Conservation (phyloP, 2,113 vertebrate genomes). For the Prietella phreatophila region DNA sequence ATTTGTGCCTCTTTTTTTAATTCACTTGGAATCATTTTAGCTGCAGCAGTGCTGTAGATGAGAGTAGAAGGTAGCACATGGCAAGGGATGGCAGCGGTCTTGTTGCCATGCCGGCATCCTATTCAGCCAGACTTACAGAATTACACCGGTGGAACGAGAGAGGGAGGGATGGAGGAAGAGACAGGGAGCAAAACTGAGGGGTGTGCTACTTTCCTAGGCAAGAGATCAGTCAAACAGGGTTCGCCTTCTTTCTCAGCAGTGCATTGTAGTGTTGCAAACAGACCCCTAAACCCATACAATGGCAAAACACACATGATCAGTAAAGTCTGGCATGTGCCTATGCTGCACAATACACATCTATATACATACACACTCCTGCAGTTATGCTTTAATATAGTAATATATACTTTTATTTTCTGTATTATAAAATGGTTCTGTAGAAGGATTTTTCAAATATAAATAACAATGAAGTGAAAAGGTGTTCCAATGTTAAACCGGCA, state of each 20-base stretch:
- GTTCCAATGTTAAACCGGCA: not conserved
- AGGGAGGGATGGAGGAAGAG: conserved; percentile 16
- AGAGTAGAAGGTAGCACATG: conserved; percentile 7
- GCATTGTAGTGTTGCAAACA: conserved; percentile 49
- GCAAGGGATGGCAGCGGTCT: conserved; percentile 17
- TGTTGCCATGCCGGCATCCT: conserved; percentile 58
- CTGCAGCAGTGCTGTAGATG: not conserved
- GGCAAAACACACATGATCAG: conserved; percentile 26
- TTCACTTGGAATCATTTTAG: conserved; percentile 13
- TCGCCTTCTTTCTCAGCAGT: conserved; percentile 68
- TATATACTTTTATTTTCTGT: not conserved
- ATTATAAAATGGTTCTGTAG: not conserved
- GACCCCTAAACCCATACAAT: conserved; percentile 23
- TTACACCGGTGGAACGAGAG: conserved; percentile 25
- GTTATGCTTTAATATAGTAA: not conserved
- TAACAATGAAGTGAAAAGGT: conserved; percentile 11
- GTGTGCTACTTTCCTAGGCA: conserved; percentile 46
- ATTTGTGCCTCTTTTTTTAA: conserved; percentile 10
- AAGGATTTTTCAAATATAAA: not conserved
- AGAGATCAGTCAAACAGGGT: conserved; percentile 58
- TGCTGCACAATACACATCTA: conserved; percentile 1
- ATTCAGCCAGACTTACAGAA: conserved; percentile 34
- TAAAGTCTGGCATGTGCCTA: conserved; percentile 6
- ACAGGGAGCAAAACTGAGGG: conserved; percentile 29
- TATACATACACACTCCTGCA: not conserved